Evolutionary conservation across 2,888 invertebrate genomes (phyloP).

Genomic region (Glomeris marginata): DNA sequence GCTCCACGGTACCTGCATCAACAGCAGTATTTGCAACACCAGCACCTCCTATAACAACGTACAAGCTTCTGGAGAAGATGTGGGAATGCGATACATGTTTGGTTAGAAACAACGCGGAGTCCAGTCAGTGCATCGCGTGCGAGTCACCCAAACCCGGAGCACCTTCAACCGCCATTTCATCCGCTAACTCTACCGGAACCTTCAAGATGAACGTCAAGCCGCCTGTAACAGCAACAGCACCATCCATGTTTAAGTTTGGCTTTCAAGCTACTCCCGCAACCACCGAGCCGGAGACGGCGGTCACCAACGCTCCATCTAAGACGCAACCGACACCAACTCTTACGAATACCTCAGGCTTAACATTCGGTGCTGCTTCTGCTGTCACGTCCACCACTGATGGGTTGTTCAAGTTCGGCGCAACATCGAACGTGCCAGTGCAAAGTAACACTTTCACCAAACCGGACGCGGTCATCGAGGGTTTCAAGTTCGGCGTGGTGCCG

Average conservation of each 20-base stretch:
- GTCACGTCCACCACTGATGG: not conserved
- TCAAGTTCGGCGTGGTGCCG: slow-evolving; percentile 6
- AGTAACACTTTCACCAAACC: slow-evolving; percentile 1
- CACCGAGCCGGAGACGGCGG: no score
- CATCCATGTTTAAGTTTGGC: slow-evolving; percentile 17
- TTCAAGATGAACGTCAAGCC: slow-evolving; percentile 13
- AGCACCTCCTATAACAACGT: slow-evolving; percentile 18
- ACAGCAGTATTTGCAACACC: no score
- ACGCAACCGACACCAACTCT: slow-evolving; percentile 17
- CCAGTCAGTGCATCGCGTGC: slow-evolving; percentile 23
- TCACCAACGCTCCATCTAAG: slow-evolving; percentile 19
- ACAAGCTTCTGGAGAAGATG: slow-evolving; percentile 21
- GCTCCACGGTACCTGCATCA: no score
- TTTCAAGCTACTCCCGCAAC: slow-evolving; percentile 5
- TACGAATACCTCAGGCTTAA: not conserved
- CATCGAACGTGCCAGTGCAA: slow-evolving; percentile 1
- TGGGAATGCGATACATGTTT: slow-evolving; percentile 28
- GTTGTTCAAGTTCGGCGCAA: slow-evolving; percentile 8
- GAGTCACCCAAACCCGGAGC: slow-evolving; percentile 26
- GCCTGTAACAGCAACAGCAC: slow-evolving; percentile 13
- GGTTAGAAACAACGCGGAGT: slow-evolving; percentile 22
- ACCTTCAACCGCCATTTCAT: not conserved
- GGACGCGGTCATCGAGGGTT: not conserved
- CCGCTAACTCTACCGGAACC: no score
- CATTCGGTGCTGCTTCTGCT: not conserved